Base-by-base conservation (phyloP, 2,888 invertebrate species). In the Dinocampus coccinellae region DNA sequence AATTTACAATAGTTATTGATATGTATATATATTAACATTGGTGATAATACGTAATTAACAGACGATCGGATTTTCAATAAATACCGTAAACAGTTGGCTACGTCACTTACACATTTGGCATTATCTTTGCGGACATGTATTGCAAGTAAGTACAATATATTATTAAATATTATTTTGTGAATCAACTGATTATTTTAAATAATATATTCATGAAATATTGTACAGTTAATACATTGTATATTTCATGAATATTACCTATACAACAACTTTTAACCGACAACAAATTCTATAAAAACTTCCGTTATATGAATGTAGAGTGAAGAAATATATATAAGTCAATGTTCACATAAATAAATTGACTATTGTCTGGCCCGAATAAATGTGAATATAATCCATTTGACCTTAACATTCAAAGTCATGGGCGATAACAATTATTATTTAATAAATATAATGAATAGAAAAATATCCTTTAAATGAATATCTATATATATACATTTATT, bases 71-170 rank as follows among this genome's bases (percentile, higher is more conserved):
- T 85, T 81, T 91, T 92, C 89, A 89, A 88, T 85, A 89, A 90
- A 69, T 91, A 92, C 88, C 92, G 92, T 87, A 87, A 87, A 72
- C 89, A 89, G 76, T 89, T 94, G 81, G 90, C 92, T 82, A 88
- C 88, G 80, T 90, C 91, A 76, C 89, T 93, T 77, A 89, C 91
- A 10, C 88, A 91, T 79, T 90, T 94, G 83, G 90, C 91, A 75
- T 90, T 89, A 80, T 91, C 92, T 86, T 91, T 94, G 75, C 91
- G 91, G 84, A 90, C 91, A 88, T 91, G 92, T 85, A 90, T 92
- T 75, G 89, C 89, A 89, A 91, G 93, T 93, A 92, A 93, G 93
- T 90, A 80, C 52, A 69, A 34, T 55, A 62, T 16, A 47, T 20
- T 20, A n/a, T 47, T 47, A 3, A 47, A 16, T 16, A 16, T 47